Base-by-base conservation (phyloP, 1,140 invertebrate species). In the Calliphora vicina region DNA sequence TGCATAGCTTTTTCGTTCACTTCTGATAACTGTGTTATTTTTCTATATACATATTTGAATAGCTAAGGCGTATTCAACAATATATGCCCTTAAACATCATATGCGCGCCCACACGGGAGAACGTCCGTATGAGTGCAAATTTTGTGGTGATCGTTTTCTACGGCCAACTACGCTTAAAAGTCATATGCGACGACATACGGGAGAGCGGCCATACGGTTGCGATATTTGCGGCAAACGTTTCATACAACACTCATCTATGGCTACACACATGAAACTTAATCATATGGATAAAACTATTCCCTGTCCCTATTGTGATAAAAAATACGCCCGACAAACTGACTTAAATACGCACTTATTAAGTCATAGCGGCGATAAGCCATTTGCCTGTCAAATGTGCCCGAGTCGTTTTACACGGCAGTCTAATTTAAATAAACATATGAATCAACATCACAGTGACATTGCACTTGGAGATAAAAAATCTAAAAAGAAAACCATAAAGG, bases 181-280 rank as follows among this genome's bases (percentile, higher is more conserved):
- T 83, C 94, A 95, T 88, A 93, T 93, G 86, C 86, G 93, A 42
- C 93, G 92, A 2, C 94, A 94, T 86, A 93, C 93, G 1, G 93
- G 94, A 1, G 94, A 96, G 88, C 95, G 95, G 87, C 95, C 95
- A 0, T 96, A 95, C 88, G 92, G 91, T n/a, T 96, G 95, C 90
- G 93, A 95, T 82, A 90, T 93, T 45, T 96, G 95, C 88, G 93
- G 93, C 6, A 91, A 95, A 81, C 92, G 94, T 84, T 96, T 96
- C 87, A 94, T 95, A n/a, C 91, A 94, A 86, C 94, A 93, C 78
- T 90, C 86, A 8, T 88, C 87, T 15, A 84, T 88, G 42, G 90
- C 85, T 29, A 85, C 86, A 1, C 90, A 89, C 83, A 87, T 86
- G 73, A 82, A 82, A 80, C 81, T 84, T 6, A 84, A 84, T 81